These are phyloP conservation scores for Tinamus major DNA, from an alignment of 2,797 vertebrate genomes.

Conservation along the genomic window DNA sequence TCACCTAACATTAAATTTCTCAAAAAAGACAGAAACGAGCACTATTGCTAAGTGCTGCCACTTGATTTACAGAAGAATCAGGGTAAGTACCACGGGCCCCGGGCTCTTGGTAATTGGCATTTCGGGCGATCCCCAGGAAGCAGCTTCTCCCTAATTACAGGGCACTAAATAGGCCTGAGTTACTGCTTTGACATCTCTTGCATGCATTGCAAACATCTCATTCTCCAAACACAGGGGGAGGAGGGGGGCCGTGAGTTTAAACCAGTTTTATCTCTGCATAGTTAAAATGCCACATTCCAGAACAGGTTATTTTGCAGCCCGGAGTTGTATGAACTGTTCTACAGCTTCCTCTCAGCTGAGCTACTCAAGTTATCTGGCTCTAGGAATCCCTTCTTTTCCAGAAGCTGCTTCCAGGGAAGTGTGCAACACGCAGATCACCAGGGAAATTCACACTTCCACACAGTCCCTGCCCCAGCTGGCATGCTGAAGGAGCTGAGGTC, in stretches of 20 bases:
- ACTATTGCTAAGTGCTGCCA: fast-evolving
- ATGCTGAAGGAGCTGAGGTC: neutral
- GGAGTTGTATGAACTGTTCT: neutral
- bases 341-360: neutral
- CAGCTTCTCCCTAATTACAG: neutral
- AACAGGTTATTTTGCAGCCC: neutral
- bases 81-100: neutral
- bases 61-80: neutral
- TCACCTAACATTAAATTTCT: neutral
- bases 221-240: neutral
- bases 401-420: neutral
- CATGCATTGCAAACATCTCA: fast-evolving
- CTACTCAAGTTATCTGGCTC: neutral
- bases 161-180: fast-evolving
- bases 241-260: too few relatives aligned
- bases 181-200: neutral
- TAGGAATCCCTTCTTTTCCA: neutral
- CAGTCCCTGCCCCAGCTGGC: fast-evolving
- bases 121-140: neutral
- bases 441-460: fast-evolving
- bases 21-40: neutral
- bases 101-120: fast-evolving
- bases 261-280: neutral
- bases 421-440: neutral
- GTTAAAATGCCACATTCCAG: neutral